Conservation (phyloP, 2,797 vertebrate genomes). For the Psittacula derbiana region DNA sequence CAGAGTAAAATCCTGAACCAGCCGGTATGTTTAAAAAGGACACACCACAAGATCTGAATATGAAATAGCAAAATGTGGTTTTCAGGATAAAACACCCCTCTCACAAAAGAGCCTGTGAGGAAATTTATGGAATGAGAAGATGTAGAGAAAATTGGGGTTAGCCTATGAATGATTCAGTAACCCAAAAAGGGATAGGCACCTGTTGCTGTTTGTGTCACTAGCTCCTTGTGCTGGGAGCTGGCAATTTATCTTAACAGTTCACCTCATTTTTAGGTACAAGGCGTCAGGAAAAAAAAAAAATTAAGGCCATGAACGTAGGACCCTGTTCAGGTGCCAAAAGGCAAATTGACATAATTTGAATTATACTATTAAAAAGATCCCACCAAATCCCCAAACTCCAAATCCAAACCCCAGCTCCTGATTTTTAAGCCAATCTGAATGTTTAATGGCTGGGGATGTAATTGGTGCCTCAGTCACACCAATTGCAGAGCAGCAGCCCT, state of each 20-base stretch:
- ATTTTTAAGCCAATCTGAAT: rapidly evolving
- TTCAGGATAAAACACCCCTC: neutral
- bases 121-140: neutral
- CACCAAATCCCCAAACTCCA: neutral
- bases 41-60: neutral
- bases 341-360: neutral
- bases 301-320: neutral
- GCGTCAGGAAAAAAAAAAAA: neutral
- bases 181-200: neutral
- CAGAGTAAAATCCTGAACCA: neutral
- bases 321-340: neutral
- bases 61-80: neutral
- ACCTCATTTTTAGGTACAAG: neutral
- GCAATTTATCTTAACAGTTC: neutral
- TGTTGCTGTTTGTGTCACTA: neutral
- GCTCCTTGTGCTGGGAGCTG: neutral
- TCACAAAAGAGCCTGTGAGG: neutral
- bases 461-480: rapidly evolving
- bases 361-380: neutral
- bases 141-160: neutral
- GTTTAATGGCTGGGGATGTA: neutral
- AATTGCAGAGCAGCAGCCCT: neutral
- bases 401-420: neutral
- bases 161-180: neutral
- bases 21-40: neutral